Evolutionary conservation across 2,888 invertebrate species (phyloP).

Genomic region (Nipponacmea schrenckii): DNA sequence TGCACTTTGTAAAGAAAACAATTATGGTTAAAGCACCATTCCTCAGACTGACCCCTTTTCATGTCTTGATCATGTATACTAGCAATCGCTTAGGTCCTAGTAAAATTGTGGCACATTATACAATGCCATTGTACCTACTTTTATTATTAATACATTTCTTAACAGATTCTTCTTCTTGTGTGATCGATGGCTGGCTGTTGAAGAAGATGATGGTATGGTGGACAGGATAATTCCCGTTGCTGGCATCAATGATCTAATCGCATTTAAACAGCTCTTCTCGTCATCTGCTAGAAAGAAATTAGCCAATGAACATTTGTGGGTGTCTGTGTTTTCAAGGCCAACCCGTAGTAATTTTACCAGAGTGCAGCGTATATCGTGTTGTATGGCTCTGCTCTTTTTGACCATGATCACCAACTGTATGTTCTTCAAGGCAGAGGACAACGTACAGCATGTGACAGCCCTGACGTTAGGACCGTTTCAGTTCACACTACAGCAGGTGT

Average conservation of each 20-base stretch:
- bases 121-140: no score
- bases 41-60: no score
- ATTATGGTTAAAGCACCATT: no score
- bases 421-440: slow-evolving; percentile 62
- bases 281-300: slow-evolving; percentile 66
- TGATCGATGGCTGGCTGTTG: slow-evolving; percentile 66
- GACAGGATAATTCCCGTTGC: slow-evolving; percentile 66
- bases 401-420: slow-evolving; percentile 69
- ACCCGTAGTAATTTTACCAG: slow-evolving; percentile 66
- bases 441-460: slow-evolving; percentile 46
- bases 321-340: slow-evolving; percentile 66
- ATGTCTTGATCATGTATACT: no score
- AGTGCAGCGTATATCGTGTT: slow-evolving; percentile 67
- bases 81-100: no score
- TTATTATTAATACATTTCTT: background rate
- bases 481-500: slow-evolving; percentile 68
- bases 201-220: slow-evolving; percentile 66
- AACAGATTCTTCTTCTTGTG: slow-evolving; percentile 64
- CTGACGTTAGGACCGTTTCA: slow-evolving; percentile 69
- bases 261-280: slow-evolving; percentile 65
- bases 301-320: slow-evolving; percentile 67
- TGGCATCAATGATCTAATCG: slow-evolving; percentile 61
- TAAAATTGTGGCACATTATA: no score
- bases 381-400: slow-evolving; percentile 64
- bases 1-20: no score